A percentile compares a stretch with the other conserved stretches of the same genome.
Conservation (phyloP, 2,113 vertebrate species). For the Monarcha castaneiventris region DNA sequence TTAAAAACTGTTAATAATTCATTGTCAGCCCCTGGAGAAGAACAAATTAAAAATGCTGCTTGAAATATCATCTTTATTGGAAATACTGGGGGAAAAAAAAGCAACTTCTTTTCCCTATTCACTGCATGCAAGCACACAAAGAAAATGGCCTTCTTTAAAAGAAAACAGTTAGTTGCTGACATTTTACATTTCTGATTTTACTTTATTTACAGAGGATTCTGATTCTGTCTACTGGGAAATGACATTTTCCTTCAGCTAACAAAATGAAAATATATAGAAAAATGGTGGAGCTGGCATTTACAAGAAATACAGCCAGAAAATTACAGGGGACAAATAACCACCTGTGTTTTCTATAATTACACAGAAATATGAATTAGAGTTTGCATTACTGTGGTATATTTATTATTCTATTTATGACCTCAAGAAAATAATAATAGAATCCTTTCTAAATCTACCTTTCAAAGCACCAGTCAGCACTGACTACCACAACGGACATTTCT, state of each 20-base stretch:
- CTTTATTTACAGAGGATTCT: constrained; percentile 15
- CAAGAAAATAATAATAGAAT: background rate
- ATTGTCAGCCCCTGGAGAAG: background rate
- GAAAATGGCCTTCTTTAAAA: background rate
- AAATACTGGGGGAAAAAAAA: background rate
- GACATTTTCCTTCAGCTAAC: constrained; percentile 14
- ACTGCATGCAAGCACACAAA: background rate
- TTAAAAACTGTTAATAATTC: constrained; percentile 50
- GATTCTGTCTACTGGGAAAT: constrained; percentile 15
- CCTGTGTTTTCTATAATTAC: constrained; percentile 22
- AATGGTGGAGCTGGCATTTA: constrained; percentile 11
- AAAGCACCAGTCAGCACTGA: background rate
- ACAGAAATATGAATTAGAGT: constrained; percentile 14
- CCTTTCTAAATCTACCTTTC: background rate
- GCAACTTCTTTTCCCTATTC: background rate
- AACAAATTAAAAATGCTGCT: constrained; percentile 51
- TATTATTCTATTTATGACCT: background rate
- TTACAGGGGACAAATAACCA: constrained; percentile 27
- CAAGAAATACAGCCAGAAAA: constrained; percentile 15
- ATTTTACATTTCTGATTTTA: constrained; percentile 49
- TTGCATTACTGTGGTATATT: background rate
- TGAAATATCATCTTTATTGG: constrained; percentile 32
- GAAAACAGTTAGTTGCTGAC: constrained; percentile 52
- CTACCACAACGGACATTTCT: background rate
- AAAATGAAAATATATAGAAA: constrained; percentile 9